A percentile compares a stretch with the other conserved stretches of the same genome.
Conservation (phyloP, 2,797 vertebrate genomes). For the Uromys caudimaculatus region DNA sequence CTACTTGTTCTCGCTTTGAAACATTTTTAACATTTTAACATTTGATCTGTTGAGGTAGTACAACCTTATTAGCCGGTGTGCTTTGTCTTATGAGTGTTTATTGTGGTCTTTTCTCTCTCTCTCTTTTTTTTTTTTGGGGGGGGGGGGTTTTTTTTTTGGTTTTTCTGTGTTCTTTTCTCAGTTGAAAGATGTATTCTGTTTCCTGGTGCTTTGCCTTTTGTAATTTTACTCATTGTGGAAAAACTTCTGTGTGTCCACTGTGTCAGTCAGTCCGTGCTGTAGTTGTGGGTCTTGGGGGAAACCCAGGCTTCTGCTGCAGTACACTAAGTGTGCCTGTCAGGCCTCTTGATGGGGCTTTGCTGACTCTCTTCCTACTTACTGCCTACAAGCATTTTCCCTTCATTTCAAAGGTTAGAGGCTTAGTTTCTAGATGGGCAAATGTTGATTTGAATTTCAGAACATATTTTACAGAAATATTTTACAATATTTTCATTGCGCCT, state of each 20-base stretch:
- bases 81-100: background rate
- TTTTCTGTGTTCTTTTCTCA: slow-evolving; percentile 25
- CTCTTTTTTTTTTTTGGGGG: no score
- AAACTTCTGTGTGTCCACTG: background rate
- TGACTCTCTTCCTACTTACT: background rate
- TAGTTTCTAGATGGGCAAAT: slow-evolving; percentile 50
- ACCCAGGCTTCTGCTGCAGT: background rate
- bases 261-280: slow-evolving; percentile 33
- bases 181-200: background rate
- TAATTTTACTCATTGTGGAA: slow-evolving; percentile 37
- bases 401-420: slow-evolving; percentile 43
- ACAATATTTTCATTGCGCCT: background rate
- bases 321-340: background rate
- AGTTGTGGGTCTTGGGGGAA: slow-evolving; percentile 39
- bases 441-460: slow-evolving; percentile 53
- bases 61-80: background rate
- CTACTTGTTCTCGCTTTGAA: background rate
- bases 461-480: background rate
- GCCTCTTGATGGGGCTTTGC: background rate
- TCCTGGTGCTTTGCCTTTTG: background rate
- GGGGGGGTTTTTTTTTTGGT: no score
- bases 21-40: background rate
- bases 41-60: background rate
- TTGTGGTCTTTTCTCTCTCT: slow-evolving; percentile 12
- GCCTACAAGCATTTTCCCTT: background rate